These are phyloP conservation scores for Anadara kagoshimensis DNA, from an alignment of 1,140 invertebrate species.

Conservation along the genomic window DNA sequence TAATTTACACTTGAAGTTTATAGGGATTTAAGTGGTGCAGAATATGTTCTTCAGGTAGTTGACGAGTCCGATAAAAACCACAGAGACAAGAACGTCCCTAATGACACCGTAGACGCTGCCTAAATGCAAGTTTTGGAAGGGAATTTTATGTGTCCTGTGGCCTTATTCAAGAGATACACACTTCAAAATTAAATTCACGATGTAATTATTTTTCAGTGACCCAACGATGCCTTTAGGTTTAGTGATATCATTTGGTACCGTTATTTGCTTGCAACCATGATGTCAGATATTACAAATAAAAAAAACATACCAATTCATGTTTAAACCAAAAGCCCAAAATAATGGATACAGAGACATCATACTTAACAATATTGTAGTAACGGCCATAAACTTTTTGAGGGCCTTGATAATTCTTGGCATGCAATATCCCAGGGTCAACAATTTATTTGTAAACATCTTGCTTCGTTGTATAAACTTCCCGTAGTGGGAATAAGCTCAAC, in stretches of 20 bases:
- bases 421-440: too few species aligned
- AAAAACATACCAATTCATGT: background rate
- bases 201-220: slow-evolving; percentile 25
- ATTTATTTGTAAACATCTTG: too few species aligned
- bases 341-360: too few species aligned
- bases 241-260: slow-evolving; percentile 20
- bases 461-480: too few species aligned
- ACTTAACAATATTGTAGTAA: too few species aligned
- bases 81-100: too few species aligned
- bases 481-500: too few species aligned
- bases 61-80: slow-evolving; percentile 34
- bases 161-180: slow-evolving; percentile 13
- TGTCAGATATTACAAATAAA: slow-evolving; percentile 1
- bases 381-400: too few species aligned
- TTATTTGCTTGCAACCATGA: slow-evolving; percentile 1
- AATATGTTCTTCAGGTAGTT: slow-evolving; percentile 24
- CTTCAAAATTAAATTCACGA: slow-evolving; percentile 18
- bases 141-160: slow-evolving; percentile 33
- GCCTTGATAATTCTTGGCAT: too few species aligned
- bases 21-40: background rate
- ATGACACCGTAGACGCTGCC: too few species aligned
- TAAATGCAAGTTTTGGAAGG: too few species aligned
- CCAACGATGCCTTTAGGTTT: slow-evolving; percentile 1
- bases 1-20: slow-evolving; percentile 12
- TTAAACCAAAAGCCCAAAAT: too few species aligned